A percentile compares a stretch with the other conserved stretches of the same genome.
phyloP scores from a whole-genome alignment of 2,888 invertebrate species.

The Timema podura region DNA sequence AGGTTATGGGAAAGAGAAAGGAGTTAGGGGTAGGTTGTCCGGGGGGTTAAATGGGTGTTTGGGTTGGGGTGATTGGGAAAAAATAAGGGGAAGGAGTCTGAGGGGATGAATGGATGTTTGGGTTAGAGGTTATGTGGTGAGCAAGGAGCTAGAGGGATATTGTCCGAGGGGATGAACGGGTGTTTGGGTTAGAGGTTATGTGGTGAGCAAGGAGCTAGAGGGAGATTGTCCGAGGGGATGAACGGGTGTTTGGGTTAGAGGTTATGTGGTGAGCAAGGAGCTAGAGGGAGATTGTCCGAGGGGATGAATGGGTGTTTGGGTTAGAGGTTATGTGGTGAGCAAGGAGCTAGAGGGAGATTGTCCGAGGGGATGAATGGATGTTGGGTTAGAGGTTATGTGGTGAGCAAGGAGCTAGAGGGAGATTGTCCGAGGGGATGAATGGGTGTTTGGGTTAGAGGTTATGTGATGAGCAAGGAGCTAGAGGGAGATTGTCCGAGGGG shows the following conservation, averaged over 20 bases:
- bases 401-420: too few relatives aligned
- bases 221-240: neutral
- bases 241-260: neutral
- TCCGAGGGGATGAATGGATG: neutral
- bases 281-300: neutral
- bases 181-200: too few relatives aligned
- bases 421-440: neutral
- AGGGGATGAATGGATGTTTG: neutral
- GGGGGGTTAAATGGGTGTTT: neutral
- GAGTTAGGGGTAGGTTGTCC: constrained; percentile 15
- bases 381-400: too few relatives aligned
- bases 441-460: neutral
- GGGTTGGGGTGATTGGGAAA: neutral
- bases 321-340: too few relatives aligned
- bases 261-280: too few relatives aligned
- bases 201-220: too few relatives aligned
- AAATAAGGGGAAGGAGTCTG: neutral
- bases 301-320: neutral
- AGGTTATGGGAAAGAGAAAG: neutral
- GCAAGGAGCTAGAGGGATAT: too few relatives aligned
- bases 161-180: too few relatives aligned
- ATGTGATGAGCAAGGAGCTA: too few relatives aligned
- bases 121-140: too few relatives aligned
- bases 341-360: too few relatives aligned
- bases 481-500: neutral